Percentiles rank a stretch among this genome's conserved stretches.
These are phyloP conservation scores for Aleiodes leptofemur DNA, from an alignment of 2,888 invertebrate genomes.

Conservation along the genomic window DNA sequence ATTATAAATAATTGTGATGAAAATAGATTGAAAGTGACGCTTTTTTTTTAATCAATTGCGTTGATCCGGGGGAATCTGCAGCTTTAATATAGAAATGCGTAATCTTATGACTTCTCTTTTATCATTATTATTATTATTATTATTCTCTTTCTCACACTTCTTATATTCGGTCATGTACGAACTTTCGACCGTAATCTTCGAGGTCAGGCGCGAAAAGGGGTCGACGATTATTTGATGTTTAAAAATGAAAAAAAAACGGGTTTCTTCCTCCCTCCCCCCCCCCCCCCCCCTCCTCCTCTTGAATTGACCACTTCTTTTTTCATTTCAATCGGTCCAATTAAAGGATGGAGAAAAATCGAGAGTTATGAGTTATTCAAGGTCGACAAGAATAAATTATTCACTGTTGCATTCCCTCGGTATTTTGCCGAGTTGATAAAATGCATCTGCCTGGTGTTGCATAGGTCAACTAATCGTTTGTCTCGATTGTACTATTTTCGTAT, in stretches of 20 bases:
- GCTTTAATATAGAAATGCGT: constrained; percentile 9
- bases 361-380: constrained; percentile 30
- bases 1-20: too few relatives aligned
- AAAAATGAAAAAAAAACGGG: background rate
- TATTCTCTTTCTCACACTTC: background rate
- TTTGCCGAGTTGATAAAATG: constrained; percentile 1
- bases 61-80: background rate
- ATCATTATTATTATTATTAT: too few relatives aligned
- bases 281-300: too few relatives aligned
- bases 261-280: background rate
- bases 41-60: background rate
- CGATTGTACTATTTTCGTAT: background rate
- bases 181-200: constrained; percentile 30
- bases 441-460: constrained; percentile 13
- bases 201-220: constrained; percentile 27
- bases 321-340: background rate
- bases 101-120: background rate
- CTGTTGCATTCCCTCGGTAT: constrained; percentile 15
- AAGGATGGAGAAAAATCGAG: constrained; percentile 6
- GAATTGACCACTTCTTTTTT: background rate
- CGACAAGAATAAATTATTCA: constrained; percentile 15
- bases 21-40: too few relatives aligned
- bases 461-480: constrained; percentile 26
- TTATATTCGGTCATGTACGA: constrained; percentile 4
- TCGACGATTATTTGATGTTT: background rate